Evolutionary conservation across 2,888 invertebrate species (phyloP), one percentile per base, ranked within the genome.

Genomic region (Cephalotes varians): DNA sequence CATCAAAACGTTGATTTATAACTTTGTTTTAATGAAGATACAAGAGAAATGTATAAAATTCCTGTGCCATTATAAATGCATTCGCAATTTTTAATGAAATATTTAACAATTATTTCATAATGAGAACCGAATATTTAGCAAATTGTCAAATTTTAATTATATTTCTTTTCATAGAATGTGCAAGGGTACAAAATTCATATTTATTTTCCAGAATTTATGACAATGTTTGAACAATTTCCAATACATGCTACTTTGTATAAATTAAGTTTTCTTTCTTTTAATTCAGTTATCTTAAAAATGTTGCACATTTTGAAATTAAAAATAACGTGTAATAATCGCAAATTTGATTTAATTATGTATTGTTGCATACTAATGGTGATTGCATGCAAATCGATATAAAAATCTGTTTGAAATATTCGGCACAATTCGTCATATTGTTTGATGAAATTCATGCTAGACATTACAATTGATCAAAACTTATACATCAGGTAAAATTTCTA

Each of bases 41-140:
- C 2, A 25, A 71, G 25, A 71, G 18, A 71, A 54, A 54, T 37
- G 25, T 51, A 10, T 18, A 10, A n/a, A 51, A 37, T 18, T 34
- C 2, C 2, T 69, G 47, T 44, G 15, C 2, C n/a, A 10, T 69
- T 49, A 49, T 31, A 49, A 10, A 15, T 12, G 21, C n/a, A 69
- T 69, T 40, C 40, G n/a, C 4, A 51, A 10, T 69, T 21, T 69
- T 51, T 51, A 69, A 69, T 69, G 15, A 34, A 69, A 69, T 34
- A 21, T 1, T 67, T 49, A 49, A 31, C 7, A 28, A 69, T 71
- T 34, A 10, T 54, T 37, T 0, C 1, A 15, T 10, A 54, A 54
- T 12, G 18, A 37, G 18, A n/a, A 37, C 25, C 18, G 21, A 51
- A 69, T 69, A 51, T 69, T 51, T 15, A 21, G 31, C 15, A 18